Conservation (phyloP, 2,888 invertebrate genomes). For the Celastrina argiolus region DNA sequence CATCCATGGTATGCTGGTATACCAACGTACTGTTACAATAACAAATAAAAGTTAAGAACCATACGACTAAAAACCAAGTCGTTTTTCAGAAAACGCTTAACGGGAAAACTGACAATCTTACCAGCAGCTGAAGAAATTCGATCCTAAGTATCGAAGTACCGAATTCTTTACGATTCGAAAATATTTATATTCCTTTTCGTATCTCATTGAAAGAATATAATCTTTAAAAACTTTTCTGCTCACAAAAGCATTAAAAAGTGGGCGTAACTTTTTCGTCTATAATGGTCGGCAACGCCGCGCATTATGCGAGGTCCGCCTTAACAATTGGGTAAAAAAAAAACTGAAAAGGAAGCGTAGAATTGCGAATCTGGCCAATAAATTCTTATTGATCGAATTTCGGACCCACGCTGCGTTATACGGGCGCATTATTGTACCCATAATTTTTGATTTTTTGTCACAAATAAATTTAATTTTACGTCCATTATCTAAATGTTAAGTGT, state of each 20-base stretch:
- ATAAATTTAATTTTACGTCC: slow-evolving; percentile 9
- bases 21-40: too few relatives aligned
- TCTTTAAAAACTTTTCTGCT: slow-evolving; percentile 70
- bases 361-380: slow-evolving; percentile 76
- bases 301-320: slow-evolving; percentile 48
- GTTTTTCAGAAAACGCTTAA: background rate
- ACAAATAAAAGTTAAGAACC: too few relatives aligned
- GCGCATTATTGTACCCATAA: slow-evolving; percentile 69
- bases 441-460: slow-evolving; percentile 51
- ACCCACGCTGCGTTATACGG: slow-evolving; percentile 75
- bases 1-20: too few relatives aligned
- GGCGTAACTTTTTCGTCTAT: slow-evolving; percentile 65
- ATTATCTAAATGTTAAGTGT: slow-evolving; percentile 4
- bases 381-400: slow-evolving; percentile 74
- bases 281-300: slow-evolving; percentile 59
- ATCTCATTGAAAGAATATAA: slow-evolving; percentile 50
- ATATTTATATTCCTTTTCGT: slow-evolving; percentile 19
- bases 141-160: slow-evolving; percentile 6
- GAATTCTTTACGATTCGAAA: slow-evolving; percentile 13
- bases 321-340: slow-evolving; percentile 49
- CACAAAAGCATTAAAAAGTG: slow-evolving; percentile 71
- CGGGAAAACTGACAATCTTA: background rate
- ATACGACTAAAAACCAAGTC: too few relatives aligned
- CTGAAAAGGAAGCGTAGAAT: slow-evolving; percentile 65
- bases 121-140: slow-evolving; percentile 4